Percentiles rank a stretch among this genome's conserved stretches.
These are phyloP conservation scores for Rissa tridactyla DNA, from an alignment of 2,113 vertebrate species.

Conservation along the genomic window DNA sequence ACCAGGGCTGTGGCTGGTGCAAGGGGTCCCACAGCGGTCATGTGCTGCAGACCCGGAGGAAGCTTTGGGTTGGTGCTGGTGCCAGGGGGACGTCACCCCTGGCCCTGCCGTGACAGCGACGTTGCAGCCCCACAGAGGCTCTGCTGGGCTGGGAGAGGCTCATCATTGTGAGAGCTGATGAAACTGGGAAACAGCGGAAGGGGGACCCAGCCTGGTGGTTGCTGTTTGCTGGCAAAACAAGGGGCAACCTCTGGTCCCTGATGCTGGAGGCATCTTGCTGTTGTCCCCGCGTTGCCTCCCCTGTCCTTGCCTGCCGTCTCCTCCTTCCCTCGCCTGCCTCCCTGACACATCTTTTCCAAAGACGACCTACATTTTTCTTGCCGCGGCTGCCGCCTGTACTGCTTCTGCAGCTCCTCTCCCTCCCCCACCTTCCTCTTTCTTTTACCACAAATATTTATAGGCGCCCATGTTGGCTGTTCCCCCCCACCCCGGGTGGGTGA, in stretches of 20 bases:
- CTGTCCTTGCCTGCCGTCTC: neutral
- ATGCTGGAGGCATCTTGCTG: neutral
- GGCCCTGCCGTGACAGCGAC: neutral
- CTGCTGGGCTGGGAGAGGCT: neutral
- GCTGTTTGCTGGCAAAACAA: neutral
- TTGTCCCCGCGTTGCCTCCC: neutral
- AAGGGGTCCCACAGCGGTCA: rapidly evolving
- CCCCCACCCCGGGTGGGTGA: rapidly evolving
- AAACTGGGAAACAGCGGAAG: neutral
- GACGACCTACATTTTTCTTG: slow-evolving; percentile 28
- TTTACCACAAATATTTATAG: neutral
- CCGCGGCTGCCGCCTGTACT: neutral
- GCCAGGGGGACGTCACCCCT: neutral
- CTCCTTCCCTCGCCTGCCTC: neutral
- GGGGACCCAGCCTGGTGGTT: neutral
- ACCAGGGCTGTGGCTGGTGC: neutral
- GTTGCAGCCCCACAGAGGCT: neutral
- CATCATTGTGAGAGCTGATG: neutral
- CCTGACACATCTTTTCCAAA: slow-evolving; percentile 46
- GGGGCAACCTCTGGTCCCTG: neutral
- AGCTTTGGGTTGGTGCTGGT: neutral
- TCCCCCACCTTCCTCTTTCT: slow-evolving; percentile 61
- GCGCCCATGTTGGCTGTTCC: neutral
- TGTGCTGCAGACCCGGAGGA: neutral
- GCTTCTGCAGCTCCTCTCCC: slow-evolving; percentile 24